Evolutionary conservation across 2,113 vertebrate species (phyloP), one percentile per base, ranked within the genome.

Genomic region (Collichthys lucidus): DNA sequence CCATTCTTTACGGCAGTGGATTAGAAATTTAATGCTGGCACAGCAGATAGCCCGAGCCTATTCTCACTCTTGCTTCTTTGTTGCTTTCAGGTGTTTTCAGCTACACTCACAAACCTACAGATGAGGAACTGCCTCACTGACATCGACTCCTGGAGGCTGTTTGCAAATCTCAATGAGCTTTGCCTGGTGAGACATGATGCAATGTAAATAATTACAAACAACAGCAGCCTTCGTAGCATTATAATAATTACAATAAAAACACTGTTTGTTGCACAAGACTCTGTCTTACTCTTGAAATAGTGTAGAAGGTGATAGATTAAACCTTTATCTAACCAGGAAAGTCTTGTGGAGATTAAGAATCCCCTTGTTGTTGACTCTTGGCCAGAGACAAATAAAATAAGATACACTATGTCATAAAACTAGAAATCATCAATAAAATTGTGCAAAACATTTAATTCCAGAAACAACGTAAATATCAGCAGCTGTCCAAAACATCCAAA

Each of bases 81-180:
- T 86, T 74, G 42, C 56, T 46, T 83, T 57, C 95, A 99, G 97
- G 91, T 98, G 86, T 98, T 98, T 94, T 90, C 95, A 87, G 93
- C 94, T 68, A 96, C 96, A 9, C 90, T 98, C 60, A 94, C 92
- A 55, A 92, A 95, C 49, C 94, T 98, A 56, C 95, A 97, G 88
- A 90, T 67, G 71, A 95, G 92, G 11, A 96, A 94, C 16, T 95
- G 95, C 90, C 95, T 98, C 20, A 77, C 90, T 57, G 96, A 98
- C 69, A 93, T 98, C 40, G 96, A 97, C 79, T 79, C 89, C 40
- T 95, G 95, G 96, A 94, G 95, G 81, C 95, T 99, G 75, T 98
- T 98, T 47, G 95, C 96, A 26, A 99, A 99, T 87, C 94, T 98
- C 83, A 96, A 96, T 15, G 96, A 97, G 61, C 94, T 98, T 85